Conservation (phyloP, 2,113 vertebrate species). For the Rhinoptilus africanus region DNA sequence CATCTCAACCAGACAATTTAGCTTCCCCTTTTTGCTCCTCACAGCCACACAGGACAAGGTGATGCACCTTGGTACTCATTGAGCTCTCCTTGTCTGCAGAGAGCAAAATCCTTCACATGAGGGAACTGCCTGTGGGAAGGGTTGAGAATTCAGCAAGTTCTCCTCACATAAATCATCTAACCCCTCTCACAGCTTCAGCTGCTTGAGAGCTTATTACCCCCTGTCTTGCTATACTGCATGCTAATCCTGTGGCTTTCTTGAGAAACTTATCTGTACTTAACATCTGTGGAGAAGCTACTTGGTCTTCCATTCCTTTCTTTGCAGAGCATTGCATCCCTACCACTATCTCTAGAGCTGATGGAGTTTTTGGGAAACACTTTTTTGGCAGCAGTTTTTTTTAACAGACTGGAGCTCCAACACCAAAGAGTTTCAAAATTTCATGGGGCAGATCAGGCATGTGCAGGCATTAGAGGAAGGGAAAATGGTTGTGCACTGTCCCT, state of each 20-base stretch:
- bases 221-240: not conserved
- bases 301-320: not conserved
- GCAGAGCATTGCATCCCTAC: not conserved
- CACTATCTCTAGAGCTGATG: not conserved
- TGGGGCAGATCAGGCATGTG: fast-evolving
- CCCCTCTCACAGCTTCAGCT: not conserved
- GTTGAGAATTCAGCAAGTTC: not conserved
- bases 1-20: not conserved
- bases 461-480: not conserved
- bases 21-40: not conserved
- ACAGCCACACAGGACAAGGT: not conserved
- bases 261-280: not conserved
- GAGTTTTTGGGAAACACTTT: not conserved
- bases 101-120: not conserved
- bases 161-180: not conserved
- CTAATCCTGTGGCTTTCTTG: not conserved
- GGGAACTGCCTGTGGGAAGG: not conserved
- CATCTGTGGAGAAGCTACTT: not conserved
- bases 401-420: not conserved
- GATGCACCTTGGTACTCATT: not conserved
- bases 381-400: not conserved
- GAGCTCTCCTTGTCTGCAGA: not conserved
- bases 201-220: not conserved
- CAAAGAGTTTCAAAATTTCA: not conserved
- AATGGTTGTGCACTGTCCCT: not conserved